Base-by-base conservation (phyloP, 2,888 invertebrate genomes). In the Drosophila infuscata region DNA sequence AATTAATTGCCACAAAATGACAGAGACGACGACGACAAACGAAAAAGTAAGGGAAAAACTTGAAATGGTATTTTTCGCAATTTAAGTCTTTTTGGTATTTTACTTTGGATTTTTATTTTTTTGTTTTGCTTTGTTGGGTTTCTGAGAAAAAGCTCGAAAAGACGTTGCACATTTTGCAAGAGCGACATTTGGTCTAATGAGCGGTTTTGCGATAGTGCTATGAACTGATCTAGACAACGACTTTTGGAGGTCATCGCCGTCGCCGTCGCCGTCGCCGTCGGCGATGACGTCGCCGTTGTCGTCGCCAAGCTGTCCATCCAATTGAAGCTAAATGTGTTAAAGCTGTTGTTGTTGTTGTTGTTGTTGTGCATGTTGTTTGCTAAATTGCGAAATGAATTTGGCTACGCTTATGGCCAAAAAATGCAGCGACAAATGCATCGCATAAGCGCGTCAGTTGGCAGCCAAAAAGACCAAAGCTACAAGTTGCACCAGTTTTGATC, bases 1-100 rank as follows among this genome's bases (percentile, higher is more conserved):
- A 90, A 88, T 88, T 88, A 88, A 88, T 90, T 88, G 87, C 87
- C 78, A 74, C 82, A 80, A 86, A 90, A 85, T 75, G 79, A 79
- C 72, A 76, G 62, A 77, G 70, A 69, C 74, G 54, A 70, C 74
- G 56, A 49, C 79, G 56, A 52, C 79, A 54, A 54, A 57, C 68
- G 61, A 53, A 49, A 61, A 68, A 56, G 63, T 71, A 66, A 75
- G 70, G 60, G 74, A 83, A 76, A 82, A 72, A 52, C 80, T 82
- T 57, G 54, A 75, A 74, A 74, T 69, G 74, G 61, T 67, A 77
- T 74, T 79, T 87, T 88, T 88, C 88, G 82, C 85, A 83, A 83
- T 83, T 70, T 63, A 52, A 51, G 36, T 57, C 33, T 60, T 56
- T 60, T 61, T 66, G 41, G 17, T 41, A 32, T 60, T 68, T 69